phyloP scores from a whole-genome alignment of 1,140 invertebrate species.

The Euwallacea fornicatus region DNA sequence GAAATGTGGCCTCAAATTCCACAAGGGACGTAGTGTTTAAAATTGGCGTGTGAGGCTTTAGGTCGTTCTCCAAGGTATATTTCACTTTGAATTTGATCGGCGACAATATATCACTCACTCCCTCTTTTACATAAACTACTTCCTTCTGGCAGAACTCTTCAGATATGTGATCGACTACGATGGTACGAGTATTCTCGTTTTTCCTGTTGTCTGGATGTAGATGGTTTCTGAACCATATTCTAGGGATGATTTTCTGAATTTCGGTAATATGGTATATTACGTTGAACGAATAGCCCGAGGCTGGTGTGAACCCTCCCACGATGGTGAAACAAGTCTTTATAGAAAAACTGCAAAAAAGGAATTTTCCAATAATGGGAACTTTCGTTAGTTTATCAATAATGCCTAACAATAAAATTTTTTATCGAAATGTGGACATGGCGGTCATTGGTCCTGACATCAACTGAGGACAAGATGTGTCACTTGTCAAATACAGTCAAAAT shows the following conservation, averaged over 20 bases:
- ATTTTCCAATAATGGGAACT: no score
- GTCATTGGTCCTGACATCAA: no score
- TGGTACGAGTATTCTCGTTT: constrained; percentile 18
- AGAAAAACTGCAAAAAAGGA: constrained; percentile 64
- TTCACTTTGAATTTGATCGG: constrained; percentile 83
- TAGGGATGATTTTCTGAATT: constrained; percentile 58
- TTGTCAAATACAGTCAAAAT: no score
- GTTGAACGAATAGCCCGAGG: constrained; percentile 14
- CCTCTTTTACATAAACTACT: constrained; percentile 80
- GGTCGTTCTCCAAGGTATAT: constrained; percentile 80
- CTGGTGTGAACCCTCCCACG: constrained; percentile 49
- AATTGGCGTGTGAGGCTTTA: constrained; percentile 77
- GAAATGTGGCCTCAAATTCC: constrained; percentile 82
- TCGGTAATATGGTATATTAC: constrained; percentile 44
- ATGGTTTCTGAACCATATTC: constrained; percentile 70
- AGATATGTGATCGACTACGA: constrained; percentile 28
- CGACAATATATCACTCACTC: constrained; percentile 80
- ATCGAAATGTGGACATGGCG: background rate
- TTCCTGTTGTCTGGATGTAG: constrained; percentile 42
- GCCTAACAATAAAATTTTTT: constrained; percentile 32
- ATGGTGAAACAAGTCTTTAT: constrained; percentile 86
- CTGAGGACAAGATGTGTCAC: no score
- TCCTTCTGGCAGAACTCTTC: constrained; percentile 67
- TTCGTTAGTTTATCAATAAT: no score
- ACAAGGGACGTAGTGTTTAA: constrained; percentile 83